Evolutionary conservation across 2,113 vertebrate species (phyloP).

Genomic region (Cettia cetti): DNA sequence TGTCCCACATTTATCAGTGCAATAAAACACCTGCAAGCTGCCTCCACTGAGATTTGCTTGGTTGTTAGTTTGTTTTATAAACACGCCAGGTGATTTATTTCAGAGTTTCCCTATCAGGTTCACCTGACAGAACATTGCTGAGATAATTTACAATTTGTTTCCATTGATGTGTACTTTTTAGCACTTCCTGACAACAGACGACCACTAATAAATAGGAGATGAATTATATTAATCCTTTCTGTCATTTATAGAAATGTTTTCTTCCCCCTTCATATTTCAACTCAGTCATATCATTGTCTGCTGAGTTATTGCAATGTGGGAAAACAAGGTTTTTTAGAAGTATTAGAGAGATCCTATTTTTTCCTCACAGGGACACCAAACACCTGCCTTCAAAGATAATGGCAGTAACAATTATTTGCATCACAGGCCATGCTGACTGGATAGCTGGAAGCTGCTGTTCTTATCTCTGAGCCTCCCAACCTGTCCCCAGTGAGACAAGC

Average conservation of each 20-base stretch:
- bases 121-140: conserved; percentile 13
- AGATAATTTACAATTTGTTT: conserved; percentile 25
- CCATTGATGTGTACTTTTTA: conserved; percentile 12
- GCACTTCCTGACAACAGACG: not conserved
- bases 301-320: conserved; percentile 36
- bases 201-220: conserved; percentile 42
- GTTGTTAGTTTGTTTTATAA: conserved; percentile 2
- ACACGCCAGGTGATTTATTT: conserved; percentile 37
- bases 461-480: conserved; percentile 42
- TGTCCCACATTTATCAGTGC: not conserved
- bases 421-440: conserved; percentile 47
- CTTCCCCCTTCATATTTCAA: conserved; percentile 1
- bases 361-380: conserved; percentile 54
- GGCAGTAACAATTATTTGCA: conserved; percentile 70
- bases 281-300: not conserved
- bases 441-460: conserved; percentile 65
- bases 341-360: not conserved
- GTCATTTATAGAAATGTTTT: not conserved
- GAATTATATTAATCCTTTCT: conserved; percentile 7
- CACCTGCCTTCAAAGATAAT: conserved; percentile 73
- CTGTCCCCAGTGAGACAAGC: not conserved
- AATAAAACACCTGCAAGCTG: not conserved
- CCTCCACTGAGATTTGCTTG: not conserved
- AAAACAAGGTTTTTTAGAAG: conserved; percentile 35
- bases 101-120: conserved; percentile 14